These are phyloP conservation scores for Laodelphax striatellus DNA, from an alignment of 1,140 invertebrate species.

Conservation along the genomic window DNA sequence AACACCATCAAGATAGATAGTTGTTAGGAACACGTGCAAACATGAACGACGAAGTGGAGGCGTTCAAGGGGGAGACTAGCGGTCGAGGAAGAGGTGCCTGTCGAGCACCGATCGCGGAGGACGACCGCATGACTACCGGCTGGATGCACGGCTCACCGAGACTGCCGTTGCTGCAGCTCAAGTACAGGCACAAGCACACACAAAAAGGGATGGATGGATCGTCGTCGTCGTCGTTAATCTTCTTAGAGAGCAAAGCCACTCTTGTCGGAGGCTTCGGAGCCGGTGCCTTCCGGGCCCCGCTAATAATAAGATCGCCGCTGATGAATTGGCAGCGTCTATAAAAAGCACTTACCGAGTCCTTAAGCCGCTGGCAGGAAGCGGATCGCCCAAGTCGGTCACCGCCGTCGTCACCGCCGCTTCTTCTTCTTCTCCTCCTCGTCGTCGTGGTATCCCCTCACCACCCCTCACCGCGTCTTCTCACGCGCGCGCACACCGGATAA, in stretches of 20 bases:
- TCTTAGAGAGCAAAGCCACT: slow-evolving; percentile 25
- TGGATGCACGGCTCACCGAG: too few species aligned
- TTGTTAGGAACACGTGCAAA: too few species aligned
- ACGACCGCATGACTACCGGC: too few species aligned
- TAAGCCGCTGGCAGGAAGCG: slow-evolving; percentile 1
- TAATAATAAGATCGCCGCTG: not conserved
- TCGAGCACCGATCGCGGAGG: too few species aligned
- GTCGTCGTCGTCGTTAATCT: slow-evolving; percentile 26
- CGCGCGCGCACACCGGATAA: slow-evolving; percentile 25
- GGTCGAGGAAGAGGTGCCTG: too few species aligned
- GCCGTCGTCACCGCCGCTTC: not conserved
- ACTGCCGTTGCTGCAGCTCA: too few species aligned
- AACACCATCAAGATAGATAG: too few species aligned
- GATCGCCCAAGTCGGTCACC: slow-evolving; percentile 4
- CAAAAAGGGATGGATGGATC: slow-evolving; percentile 17
- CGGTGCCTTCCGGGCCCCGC: not conserved
- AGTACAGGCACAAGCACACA: slow-evolving; percentile 3
- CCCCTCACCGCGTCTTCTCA: slow-evolving; percentile 5
- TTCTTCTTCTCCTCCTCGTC: slow-evolving; percentile 5
- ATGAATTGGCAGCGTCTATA: not conserved
- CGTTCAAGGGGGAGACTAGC: too few species aligned
- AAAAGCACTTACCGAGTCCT: slow-evolving; percentile 12
- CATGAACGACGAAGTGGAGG: too few species aligned
- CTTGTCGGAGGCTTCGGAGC: not conserved
- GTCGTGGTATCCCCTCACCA: not conserved